A percentile compares a stretch with the other conserved stretches of the same genome.
Conservation (phyloP, 2,113 vertebrate species). For the Tylochromis polylepis region DNA sequence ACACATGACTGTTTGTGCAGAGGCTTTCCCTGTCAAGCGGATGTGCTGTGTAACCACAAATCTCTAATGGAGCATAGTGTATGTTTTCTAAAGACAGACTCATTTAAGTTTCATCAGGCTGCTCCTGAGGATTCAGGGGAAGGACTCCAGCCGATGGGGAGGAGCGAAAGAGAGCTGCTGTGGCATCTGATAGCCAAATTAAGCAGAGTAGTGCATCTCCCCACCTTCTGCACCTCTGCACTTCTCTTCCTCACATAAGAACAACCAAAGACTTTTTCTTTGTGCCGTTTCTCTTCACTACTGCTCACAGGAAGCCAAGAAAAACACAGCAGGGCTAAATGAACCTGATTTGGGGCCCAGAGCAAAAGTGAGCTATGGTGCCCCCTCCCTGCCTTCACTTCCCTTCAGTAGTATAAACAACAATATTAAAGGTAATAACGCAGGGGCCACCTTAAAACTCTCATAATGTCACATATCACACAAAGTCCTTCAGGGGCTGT, state of each 20-base stretch:
- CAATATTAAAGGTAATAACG: neutral
- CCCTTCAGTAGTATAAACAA: neutral
- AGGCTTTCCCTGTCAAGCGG: neutral
- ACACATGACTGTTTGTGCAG: neutral
- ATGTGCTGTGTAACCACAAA: constrained; percentile 5
- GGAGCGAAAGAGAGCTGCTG: neutral
- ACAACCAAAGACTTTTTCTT: neutral
- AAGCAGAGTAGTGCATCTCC: neutral
- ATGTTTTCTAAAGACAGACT: neutral
- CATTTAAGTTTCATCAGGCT: constrained; percentile 35
- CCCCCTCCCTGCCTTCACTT: neutral
- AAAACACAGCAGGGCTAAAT: neutral
- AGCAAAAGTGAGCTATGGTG: neutral
- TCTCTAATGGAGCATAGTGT: constrained; percentile 1
- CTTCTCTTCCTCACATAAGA: neutral
- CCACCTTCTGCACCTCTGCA: neutral
- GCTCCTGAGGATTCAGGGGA: neutral
- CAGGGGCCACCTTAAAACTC: neutral
- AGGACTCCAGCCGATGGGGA: neutral
- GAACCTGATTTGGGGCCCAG: neutral
- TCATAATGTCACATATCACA: neutral
- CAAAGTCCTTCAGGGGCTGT: neutral
- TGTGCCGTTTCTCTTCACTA: neutral
- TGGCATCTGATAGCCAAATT: neutral
- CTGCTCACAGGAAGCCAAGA: neutral